These are phyloP conservation scores for Mylabris sibirica DNA, from an alignment of 2,888 invertebrate species.

Conservation along the genomic window DNA sequence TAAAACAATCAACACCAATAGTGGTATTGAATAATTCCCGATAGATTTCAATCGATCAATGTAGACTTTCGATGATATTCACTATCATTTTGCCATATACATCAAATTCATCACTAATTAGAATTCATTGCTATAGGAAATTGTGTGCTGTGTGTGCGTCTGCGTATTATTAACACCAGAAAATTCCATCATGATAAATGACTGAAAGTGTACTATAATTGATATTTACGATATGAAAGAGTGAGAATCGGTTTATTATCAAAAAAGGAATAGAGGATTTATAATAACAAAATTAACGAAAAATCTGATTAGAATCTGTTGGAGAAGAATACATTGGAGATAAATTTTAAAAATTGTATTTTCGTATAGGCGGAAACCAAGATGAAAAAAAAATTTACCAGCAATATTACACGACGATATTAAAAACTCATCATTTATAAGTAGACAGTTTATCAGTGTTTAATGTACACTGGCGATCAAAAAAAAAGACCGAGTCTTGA, in stretches of 20 bases:
- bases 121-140: constrained; percentile 38
- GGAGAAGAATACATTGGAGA: background rate
- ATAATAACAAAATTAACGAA: background rate
- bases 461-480: constrained; percentile 43
- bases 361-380: background rate
- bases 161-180: constrained; percentile 33
- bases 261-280: background rate
- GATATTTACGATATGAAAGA: constrained; percentile 46
- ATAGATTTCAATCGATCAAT: background rate
- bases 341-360: background rate
- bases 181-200: constrained; percentile 44
- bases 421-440: constrained; percentile 55
- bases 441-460: constrained; percentile 53
- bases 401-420: constrained; percentile 52
- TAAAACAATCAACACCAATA: constrained; percentile 3
- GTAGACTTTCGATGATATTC: constrained; percentile 27
- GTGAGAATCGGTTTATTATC: constrained; percentile 29
- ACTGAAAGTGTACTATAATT: constrained; percentile 38
- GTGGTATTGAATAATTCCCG: constrained; percentile 21
- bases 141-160: constrained; percentile 24
- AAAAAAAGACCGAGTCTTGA: too few species aligned
- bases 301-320: background rate
- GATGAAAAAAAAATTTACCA: constrained; percentile 30
- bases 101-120: constrained; percentile 40
- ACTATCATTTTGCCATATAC: constrained; percentile 34